Evolutionary conservation across 2,888 invertebrate species (phyloP).

Genomic region (Theretra japonica): DNA sequence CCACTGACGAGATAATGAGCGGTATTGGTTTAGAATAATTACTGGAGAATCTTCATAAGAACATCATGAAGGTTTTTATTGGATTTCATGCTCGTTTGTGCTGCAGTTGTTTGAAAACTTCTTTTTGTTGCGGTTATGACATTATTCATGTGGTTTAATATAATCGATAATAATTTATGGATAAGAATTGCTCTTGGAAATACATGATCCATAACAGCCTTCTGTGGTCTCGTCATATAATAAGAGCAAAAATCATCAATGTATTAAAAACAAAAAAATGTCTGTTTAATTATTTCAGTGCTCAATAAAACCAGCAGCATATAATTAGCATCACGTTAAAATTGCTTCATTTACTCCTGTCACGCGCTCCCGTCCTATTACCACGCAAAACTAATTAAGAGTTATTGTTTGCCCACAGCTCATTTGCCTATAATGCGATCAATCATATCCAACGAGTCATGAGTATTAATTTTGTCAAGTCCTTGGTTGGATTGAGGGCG

Average conservation of each 20-base stretch:
- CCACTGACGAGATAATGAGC: constrained; percentile 38
- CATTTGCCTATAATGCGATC: constrained; percentile 11
- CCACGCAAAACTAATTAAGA: constrained; percentile 5
- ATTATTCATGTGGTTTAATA: not conserved
- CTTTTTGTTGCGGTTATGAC: not conserved
- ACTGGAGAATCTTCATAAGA: constrained; percentile 7
- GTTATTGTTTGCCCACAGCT: not conserved
- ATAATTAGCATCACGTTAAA: not conserved
- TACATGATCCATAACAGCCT: not conserved
- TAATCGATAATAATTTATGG: not conserved
- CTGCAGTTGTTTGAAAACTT: not conserved
- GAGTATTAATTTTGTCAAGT: constrained; percentile 39
- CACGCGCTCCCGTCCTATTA: constrained; percentile 3
- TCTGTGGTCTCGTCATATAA: too few species aligned
- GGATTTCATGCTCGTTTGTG: constrained; percentile 14
- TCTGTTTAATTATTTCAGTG: too few species aligned
- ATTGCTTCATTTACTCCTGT: not conserved
- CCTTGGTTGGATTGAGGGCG: constrained; percentile 47
- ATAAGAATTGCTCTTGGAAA: too few species aligned
- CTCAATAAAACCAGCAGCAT: too few species aligned
- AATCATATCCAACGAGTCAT: constrained; percentile 30
- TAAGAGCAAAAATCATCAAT: too few species aligned
- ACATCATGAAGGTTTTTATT: constrained; percentile 9
- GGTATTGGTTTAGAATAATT: constrained; percentile 33
- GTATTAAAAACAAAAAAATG: too few species aligned